Evolutionary conservation across 2,888 invertebrate genomes (phyloP), one percentile per base, ranked within the genome.

Genomic region (Augiades crinisus): DNA sequence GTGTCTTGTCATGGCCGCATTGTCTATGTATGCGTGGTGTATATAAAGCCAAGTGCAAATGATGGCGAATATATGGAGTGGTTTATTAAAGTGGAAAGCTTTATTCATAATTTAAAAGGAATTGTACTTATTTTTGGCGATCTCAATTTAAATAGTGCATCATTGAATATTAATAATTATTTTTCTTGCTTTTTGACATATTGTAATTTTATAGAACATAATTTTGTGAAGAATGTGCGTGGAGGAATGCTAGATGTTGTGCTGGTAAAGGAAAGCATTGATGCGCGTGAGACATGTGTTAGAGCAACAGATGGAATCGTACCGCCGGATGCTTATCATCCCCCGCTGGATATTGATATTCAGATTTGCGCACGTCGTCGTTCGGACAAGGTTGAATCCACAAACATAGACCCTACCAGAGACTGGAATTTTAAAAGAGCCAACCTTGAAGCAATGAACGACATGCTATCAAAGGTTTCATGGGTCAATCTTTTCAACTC

Each of bases 31-130:
- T 54, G 57, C 30, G 57, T 59, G 6, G 45, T 57, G 3, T 57
- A 59, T 16, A 36, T 59, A 21, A 53, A 56, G 34, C 55, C 49
- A 0, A 56, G 49, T 41, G 43, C 56, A 12, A 47, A 5, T 7
- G 56, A 56, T 40, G 43, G 34, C 2, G 46, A 47, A 5, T 56
- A 53, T 17, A 54, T 54, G 51, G 8, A 6, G 2, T 54, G 44
- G 47, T 57, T 57, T 34, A 10, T 12, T 21, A 54, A 51, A 41
- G 45, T 56, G 1, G 54, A 56, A 41, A 37, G 37, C 30, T 44
- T 49, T 45, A 43, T 53, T 12, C 13, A 30, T 31, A 36, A 33
- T 8, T 13, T 54, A 13, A 54, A 52, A 19, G 45, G 50, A 5
- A 17, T 12, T 37, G 38, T 55, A 16, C 6, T 55, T 4, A 51